Conservation (phyloP, 2,888 invertebrate species). For the Halictus quadricinctus region DNA sequence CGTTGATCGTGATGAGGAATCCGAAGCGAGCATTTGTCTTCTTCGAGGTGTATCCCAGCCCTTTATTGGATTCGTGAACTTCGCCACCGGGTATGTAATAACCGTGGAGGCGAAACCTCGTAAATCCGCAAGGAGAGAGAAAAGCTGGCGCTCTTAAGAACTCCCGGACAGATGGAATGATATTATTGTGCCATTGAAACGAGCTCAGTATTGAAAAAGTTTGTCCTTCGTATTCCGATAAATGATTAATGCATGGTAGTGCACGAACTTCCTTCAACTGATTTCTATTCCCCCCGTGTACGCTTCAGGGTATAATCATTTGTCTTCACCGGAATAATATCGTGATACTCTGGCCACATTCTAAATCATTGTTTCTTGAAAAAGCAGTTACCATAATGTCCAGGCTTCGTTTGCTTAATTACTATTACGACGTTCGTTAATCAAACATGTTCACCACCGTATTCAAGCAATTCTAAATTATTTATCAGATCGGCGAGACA, state of each 20-base stretch:
- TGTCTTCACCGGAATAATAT: neutral
- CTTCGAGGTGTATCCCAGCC: constrained; percentile 57
- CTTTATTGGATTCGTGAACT: constrained; percentile 71
- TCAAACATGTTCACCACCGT: neutral
- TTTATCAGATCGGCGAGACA: neutral
- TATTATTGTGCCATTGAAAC: constrained; percentile 62
- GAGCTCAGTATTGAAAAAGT: constrained; percentile 61
- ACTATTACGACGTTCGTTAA: neutral
- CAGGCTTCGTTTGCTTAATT: neutral
- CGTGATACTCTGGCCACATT: neutral
- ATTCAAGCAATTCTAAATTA: neutral
- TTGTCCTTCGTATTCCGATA: constrained; percentile 51
- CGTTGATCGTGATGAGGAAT: constrained; percentile 69
- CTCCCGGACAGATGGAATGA: constrained; percentile 47
- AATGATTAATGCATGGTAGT: constrained; percentile 56
- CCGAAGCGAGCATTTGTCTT: constrained; percentile 69
- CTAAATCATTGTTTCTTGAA: neutral
- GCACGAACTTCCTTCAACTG: constrained; percentile 27
- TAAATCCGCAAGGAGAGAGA: constrained; percentile 52
- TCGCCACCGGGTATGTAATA: constrained; percentile 66
- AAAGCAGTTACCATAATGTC: neutral
- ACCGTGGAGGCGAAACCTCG: constrained; percentile 54
- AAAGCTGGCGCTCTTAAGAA: constrained; percentile 50
- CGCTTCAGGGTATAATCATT: constrained; percentile 8
- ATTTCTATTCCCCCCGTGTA: constrained; percentile 30